Conservation (phyloP, 2,888 invertebrate genomes). For the Meta bourneti region DNA sequence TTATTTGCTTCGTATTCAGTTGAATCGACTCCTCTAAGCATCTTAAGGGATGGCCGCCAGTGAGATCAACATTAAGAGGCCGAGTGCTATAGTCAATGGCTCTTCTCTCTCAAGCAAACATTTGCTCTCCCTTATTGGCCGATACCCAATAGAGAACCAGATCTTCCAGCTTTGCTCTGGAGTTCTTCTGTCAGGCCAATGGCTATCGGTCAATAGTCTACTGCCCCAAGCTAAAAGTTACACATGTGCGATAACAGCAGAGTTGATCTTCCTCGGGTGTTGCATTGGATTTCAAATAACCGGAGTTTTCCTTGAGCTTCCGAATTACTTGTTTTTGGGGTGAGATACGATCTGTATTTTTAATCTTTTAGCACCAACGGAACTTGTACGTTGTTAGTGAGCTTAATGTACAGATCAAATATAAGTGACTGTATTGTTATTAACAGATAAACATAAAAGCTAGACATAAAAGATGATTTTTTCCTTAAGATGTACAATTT, state of each 20-base stretch:
- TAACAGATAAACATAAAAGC: too few species aligned
- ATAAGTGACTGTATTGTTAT: too few species aligned
- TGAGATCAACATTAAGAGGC: slow-evolving; percentile 14
- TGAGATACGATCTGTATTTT: background rate
- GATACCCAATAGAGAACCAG: slow-evolving; percentile 64
- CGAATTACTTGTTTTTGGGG: background rate
- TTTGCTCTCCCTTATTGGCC: slow-evolving; percentile 73
- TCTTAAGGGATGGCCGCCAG: background rate
- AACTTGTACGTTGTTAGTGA: too few species aligned
- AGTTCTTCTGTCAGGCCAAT: slow-evolving; percentile 28
- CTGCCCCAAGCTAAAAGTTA: slow-evolving; percentile 53
- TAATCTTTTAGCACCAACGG: background rate
- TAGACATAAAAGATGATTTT: too few species aligned
- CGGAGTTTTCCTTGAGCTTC: background rate
- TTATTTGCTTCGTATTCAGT: background rate
- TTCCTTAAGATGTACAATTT: too few species aligned
- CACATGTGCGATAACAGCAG: slow-evolving; percentile 43
- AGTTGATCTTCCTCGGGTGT: slow-evolving; percentile 18
- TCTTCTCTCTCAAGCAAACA: slow-evolving; percentile 62
- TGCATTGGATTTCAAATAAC: background rate
- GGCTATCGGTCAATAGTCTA: slow-evolving; percentile 57
- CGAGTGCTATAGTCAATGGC: slow-evolving; percentile 47
- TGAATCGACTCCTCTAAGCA: background rate
- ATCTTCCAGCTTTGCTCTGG: slow-evolving; percentile 16
- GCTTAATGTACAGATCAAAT: too few species aligned